Percentiles rank a stretch among this genome's conserved stretches.
These are phyloP conservation scores for Agonopterix subpropinquella DNA, from an alignment of 2,888 invertebrate genomes.

Conservation along the genomic window DNA sequence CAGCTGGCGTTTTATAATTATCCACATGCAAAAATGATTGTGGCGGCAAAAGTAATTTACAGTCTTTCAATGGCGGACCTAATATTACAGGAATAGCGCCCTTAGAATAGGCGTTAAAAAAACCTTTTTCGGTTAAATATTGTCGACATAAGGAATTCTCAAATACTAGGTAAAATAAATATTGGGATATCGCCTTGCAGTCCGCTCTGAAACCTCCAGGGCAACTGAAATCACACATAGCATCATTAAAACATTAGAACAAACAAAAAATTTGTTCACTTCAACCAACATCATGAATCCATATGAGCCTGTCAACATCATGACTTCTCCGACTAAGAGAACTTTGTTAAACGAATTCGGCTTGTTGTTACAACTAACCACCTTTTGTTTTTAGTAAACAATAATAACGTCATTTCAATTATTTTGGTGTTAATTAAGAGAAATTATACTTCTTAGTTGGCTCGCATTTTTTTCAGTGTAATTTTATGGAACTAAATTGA, in stretches of 20 bases:
- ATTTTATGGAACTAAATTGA: too few species aligned
- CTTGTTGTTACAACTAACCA: too few species aligned
- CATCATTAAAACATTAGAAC: background rate
- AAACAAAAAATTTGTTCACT: too few species aligned
- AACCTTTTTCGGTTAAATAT: constrained; percentile 83
- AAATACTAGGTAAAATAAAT: constrained; percentile 81
- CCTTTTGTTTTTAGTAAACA: too few species aligned
- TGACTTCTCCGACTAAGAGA: too few species aligned
- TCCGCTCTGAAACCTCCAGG: constrained; percentile 78
- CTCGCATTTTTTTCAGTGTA: too few species aligned
- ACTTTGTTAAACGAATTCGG: too few species aligned
- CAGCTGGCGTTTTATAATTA: constrained; percentile 62
- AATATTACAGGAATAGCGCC: constrained; percentile 79
- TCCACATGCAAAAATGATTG: constrained; percentile 78
- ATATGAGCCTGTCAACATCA: too few species aligned
- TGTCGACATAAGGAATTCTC: constrained; percentile 82
- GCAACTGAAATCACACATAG: constrained; percentile 62
- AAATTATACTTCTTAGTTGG: too few species aligned
- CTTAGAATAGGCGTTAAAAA: constrained; percentile 79
- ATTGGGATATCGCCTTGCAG: constrained; percentile 72
- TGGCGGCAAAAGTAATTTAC: constrained; percentile 73
- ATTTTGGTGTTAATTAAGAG: too few species aligned
- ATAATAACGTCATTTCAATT: too few species aligned
- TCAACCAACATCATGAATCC: too few species aligned
- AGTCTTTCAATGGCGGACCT: constrained; percentile 72